phyloP scores from a whole-genome alignment of 2,113 vertebrate species.

The Periophthalmodon schlosseri region DNA sequence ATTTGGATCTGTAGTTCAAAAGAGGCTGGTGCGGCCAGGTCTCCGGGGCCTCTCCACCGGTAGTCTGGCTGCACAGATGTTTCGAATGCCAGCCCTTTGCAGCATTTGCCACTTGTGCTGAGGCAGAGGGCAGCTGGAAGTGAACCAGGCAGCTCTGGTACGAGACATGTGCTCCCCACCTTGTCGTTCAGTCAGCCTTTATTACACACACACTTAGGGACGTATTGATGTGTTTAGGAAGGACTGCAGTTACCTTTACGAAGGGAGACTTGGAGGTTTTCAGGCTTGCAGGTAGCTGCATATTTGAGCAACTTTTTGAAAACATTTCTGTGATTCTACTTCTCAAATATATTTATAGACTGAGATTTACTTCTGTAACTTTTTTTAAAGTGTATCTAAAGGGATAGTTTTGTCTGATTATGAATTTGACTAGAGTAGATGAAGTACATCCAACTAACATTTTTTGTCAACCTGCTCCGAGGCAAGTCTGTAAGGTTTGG shows the following conservation, averaged over 20 bases:
- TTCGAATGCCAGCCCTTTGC: constrained; percentile 62
- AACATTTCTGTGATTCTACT: not conserved
- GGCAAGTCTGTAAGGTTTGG: too few species aligned
- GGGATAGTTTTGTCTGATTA: too few species aligned
- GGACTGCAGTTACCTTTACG: not conserved
- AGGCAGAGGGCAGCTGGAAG: constrained; percentile 45
- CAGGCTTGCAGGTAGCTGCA: too few species aligned
- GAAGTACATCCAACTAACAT: too few species aligned
- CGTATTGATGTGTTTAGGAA: constrained; percentile 1
- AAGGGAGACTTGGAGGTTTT: not conserved
- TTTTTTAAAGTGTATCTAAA: too few species aligned
- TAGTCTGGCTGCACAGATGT: constrained; percentile 72
- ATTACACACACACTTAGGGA: not conserved
- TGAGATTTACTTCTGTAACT: too few species aligned
- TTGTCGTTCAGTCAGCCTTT: constrained; percentile 17
- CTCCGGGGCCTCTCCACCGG: constrained; percentile 62
- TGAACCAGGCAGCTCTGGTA: constrained; percentile 38
- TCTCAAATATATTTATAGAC: too few species aligned
- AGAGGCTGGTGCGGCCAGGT: constrained; percentile 64
- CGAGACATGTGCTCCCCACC: constrained; percentile 54
- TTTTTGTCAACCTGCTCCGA: too few species aligned
- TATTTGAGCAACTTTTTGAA: not conserved
- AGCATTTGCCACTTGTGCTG: constrained; percentile 65
- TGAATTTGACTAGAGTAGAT: too few species aligned
- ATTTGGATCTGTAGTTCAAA: constrained; percentile 75